phyloP scores from a whole-genome alignment of 2,113 vertebrate species.

The Thoracochromis brauschi region DNA sequence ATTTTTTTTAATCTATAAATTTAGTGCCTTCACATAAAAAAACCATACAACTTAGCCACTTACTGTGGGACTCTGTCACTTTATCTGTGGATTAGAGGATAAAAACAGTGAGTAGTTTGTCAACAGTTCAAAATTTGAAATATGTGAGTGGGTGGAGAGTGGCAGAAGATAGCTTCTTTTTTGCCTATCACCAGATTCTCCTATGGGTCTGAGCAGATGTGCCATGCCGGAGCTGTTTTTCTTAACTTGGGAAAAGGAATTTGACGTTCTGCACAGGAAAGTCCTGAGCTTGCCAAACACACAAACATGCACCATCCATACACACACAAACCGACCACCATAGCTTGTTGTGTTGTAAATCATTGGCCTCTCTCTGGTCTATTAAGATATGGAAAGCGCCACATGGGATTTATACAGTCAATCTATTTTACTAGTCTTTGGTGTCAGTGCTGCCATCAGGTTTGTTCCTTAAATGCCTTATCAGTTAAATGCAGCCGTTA shows the following conservation, averaged over 20 bases:
- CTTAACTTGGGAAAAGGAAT: conserved; percentile 40
- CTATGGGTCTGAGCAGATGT: conserved; percentile 32
- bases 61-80: background rate
- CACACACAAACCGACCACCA: background rate
- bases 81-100: background rate
- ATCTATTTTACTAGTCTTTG: conserved; percentile 70
- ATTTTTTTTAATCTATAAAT: background rate
- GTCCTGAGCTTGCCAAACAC: conserved; percentile 48
- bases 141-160: conserved; percentile 15
- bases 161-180: conserved; percentile 18
- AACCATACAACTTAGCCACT: background rate
- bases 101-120: conserved; percentile 1
- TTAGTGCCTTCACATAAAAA: background rate
- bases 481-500: conserved; percentile 67
- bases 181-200: conserved; percentile 1
- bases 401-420: conserved; percentile 70
- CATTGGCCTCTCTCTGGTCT: conserved; percentile 59
- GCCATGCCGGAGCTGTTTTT: conserved; percentile 22
- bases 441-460: conserved; percentile 62
- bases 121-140: background rate
- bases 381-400: conserved; percentile 71
- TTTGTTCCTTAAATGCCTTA: conserved; percentile 69
- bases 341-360: conserved; percentile 59
- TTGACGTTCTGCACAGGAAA: conserved; percentile 20
- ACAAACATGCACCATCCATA: background rate